Evolutionary conservation across 2,797 vertebrate species (phyloP).

Genomic region (Bradypodion pumilum): DNA sequence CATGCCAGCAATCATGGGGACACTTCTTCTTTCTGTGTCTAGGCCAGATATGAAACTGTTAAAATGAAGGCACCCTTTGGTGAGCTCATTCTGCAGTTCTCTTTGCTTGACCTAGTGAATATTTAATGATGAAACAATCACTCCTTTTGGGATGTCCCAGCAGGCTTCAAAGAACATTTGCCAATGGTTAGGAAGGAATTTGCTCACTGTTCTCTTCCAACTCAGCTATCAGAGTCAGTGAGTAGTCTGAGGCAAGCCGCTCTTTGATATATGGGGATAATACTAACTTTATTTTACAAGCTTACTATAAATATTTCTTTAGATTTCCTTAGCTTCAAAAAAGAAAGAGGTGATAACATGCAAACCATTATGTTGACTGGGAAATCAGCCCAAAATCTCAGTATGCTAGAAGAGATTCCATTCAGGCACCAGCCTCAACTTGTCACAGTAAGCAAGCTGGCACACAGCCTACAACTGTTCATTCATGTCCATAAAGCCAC

Average conservation of each 20-base stretch:
- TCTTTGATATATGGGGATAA: background rate
- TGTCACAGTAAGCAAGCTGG: slow-evolving; percentile 11
- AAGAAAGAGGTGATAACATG: background rate
- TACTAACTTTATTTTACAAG: background rate
- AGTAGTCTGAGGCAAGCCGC: background rate
- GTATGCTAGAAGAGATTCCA: background rate
- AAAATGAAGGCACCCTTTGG: too few species aligned
- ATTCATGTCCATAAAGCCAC: slow-evolving; percentile 29
- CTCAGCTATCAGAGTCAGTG: background rate
- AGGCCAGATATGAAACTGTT: too few species aligned
- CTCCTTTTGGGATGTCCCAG: background rate
- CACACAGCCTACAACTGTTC: background rate
- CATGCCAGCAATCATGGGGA: too few species aligned
- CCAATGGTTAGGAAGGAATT: background rate
- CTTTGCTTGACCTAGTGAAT: too few species aligned
- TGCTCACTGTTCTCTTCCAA: background rate
- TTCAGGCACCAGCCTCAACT: background rate
- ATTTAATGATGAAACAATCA: too few species aligned
- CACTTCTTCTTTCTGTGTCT: too few species aligned
- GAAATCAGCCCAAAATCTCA: slow-evolving; percentile 12
- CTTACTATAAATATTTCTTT: background rate
- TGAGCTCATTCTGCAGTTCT: too few species aligned
- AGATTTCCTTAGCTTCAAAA: background rate
- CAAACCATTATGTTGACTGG: slow-evolving; percentile 10
- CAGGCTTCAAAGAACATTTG: background rate